phyloP scores from a whole-genome alignment of 2,888 invertebrate species.

The Blastobasis lacticolella region DNA sequence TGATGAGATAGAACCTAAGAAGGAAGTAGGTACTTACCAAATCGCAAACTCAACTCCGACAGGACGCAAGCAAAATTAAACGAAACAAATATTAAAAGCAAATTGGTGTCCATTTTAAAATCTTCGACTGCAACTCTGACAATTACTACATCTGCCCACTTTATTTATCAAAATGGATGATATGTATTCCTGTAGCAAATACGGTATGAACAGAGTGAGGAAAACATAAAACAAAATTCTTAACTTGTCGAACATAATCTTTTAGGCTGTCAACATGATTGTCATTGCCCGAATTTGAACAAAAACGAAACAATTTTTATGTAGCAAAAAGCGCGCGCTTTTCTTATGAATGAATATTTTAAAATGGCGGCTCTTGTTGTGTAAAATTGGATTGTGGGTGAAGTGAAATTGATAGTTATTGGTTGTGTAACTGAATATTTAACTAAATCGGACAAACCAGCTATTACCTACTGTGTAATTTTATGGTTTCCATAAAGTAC shows the following conservation, averaged over 20 bases:
- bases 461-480: constrained; percentile 20
- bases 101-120: constrained; percentile 11
- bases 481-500: constrained; percentile 20
- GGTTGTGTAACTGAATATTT: constrained; percentile 20
- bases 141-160: constrained; percentile 36
- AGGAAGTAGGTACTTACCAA: constrained; percentile 45
- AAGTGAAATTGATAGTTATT: constrained; percentile 2
- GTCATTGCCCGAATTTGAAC: not conserved
- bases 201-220: constrained; percentile 52
- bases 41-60: constrained; percentile 51
- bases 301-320: not conserved
- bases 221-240: constrained; percentile 56
- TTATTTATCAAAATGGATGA: constrained; percentile 53
- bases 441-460: constrained; percentile 21
- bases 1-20: too few relatives aligned
- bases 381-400: too few relatives aligned
- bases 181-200: constrained; percentile 60
- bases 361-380: constrained; percentile 15
- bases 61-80: constrained; percentile 43
- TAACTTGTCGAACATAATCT: constrained; percentile 51
- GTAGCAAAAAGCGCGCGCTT: not conserved
- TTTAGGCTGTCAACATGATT: constrained; percentile 6
- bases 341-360: not conserved
- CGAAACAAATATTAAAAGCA: constrained; percentile 36
- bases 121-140: constrained; percentile 28